Percentiles rank a stretch among this genome's conserved stretches.
Conservation (phyloP, 37 sponge, comb jelly and placozoan genomes). For the Bolinopsis microptera region DNA sequence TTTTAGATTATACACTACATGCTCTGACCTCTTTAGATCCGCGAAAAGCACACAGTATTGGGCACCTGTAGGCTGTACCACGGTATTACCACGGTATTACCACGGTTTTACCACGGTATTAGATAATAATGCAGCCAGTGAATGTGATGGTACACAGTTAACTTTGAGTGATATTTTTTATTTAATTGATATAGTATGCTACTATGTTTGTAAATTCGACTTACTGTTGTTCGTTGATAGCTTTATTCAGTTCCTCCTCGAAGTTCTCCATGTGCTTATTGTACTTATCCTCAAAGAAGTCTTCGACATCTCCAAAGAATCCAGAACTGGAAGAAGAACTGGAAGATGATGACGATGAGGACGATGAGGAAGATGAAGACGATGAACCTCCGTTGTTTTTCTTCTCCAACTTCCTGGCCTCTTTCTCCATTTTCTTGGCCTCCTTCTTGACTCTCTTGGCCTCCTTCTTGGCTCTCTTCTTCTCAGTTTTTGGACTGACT, state of each 20-base stretch:
- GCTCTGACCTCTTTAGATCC: no score
- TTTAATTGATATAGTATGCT: no score
- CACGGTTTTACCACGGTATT: no score
- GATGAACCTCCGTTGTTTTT: not conserved
- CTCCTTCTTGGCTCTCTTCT: not conserved
- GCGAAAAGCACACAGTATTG: no score
- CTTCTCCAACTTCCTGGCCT: not conserved
- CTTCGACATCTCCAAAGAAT: slow-evolving; percentile 29
- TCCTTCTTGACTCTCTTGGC: not conserved
- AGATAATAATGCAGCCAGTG: no score
- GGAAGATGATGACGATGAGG: not conserved
- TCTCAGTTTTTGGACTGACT: not conserved
- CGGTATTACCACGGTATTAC: no score
- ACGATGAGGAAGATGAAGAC: not conserved
- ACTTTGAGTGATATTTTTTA: no score
- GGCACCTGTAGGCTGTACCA: no score
- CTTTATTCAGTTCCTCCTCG: slow-evolving; percentile 2
- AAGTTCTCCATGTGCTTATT: not conserved
- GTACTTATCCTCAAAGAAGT: slow-evolving; percentile 62
- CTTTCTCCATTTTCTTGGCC: not conserved
- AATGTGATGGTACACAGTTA: no score
- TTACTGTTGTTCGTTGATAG: not conserved
- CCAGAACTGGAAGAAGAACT: not conserved
- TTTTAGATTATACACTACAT: no score
- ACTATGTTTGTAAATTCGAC: no score